Conservation (phyloP, 1,140 invertebrate species). For the Melanaphis sacchari region DNA sequence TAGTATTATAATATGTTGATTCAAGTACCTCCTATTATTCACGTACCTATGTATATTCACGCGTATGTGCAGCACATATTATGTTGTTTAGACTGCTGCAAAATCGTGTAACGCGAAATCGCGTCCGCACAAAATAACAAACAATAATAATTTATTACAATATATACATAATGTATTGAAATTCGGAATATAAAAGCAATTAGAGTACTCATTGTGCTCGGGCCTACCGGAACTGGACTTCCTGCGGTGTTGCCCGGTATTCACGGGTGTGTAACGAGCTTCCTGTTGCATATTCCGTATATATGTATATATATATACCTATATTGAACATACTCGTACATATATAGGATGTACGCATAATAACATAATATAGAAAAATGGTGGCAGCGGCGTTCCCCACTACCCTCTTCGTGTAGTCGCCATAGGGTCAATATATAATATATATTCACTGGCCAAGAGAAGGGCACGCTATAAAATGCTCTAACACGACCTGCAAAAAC, state of each 20-base stretch:
- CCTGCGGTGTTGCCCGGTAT: constrained; percentile 3
- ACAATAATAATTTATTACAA: not conserved
- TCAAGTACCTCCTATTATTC: no score
- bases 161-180: not conserved
- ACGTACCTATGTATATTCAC: no score
- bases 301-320: not conserved
- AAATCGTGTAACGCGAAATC: not conserved
- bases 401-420: no score
- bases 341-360: not conserved
- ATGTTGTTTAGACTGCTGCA: not conserved
- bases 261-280: constrained; percentile 53
- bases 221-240: constrained; percentile 44
- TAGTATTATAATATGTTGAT: no score
- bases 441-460: not conserved
- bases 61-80: not conserved
- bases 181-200: constrained; percentile 26
- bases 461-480: no score
- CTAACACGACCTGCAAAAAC: not conserved
- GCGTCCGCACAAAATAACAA: not conserved
- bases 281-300: constrained; percentile 1
- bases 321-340: not conserved
- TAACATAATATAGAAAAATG: not conserved
- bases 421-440: not conserved
- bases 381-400: not conserved
- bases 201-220: constrained; percentile 27